Evolutionary conservation across 1,140 invertebrate genomes (phyloP).

Genomic region (Pseudobourletiella spinata): DNA sequence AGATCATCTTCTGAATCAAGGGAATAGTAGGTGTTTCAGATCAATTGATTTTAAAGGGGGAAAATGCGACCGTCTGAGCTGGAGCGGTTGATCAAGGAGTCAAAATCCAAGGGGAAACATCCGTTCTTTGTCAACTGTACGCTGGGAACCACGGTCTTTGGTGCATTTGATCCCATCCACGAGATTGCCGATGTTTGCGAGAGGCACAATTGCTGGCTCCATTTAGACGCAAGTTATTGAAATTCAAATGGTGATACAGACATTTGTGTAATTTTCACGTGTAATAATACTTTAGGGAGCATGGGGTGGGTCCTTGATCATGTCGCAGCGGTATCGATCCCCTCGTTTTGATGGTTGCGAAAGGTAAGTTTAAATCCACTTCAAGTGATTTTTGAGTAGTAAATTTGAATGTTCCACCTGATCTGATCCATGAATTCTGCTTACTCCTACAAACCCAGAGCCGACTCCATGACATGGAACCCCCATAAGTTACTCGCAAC

Average conservation of each 20-base stretch:
- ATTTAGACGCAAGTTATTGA: conserved; percentile 94
- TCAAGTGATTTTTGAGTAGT: background rate
- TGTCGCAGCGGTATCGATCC: conserved; percentile 86
- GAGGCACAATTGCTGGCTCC: conserved; percentile 91
- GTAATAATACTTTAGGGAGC: conserved; percentile 70
- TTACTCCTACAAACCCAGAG: conserved; percentile 51
- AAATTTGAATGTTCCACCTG: background rate
- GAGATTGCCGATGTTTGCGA: conserved; percentile 93
- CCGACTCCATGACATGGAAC: conserved; percentile 97
- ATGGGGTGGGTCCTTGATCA: conserved; percentile 91
- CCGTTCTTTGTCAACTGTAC: conserved; percentile 96
- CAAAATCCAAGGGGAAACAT: conserved; percentile 71
- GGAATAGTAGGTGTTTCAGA: no score
- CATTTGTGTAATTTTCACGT: background rate
- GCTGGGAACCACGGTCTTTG: conserved; percentile 89
- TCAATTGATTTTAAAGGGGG: no score
- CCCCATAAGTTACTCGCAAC: conserved; percentile 98
- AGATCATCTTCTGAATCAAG: no score
- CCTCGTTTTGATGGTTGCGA: conserved; percentile 81
- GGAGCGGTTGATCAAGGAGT: conserved; percentile 72
- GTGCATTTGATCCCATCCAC: conserved; percentile 90
- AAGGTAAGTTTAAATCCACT: no score
- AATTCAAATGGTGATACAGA: no score
- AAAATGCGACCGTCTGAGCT: conserved; percentile 81
- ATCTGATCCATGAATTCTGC: background rate